phyloP scores from a whole-genome alignment of 2,113 vertebrate genomes.

The Phylloscopus trochiloides region DNA sequence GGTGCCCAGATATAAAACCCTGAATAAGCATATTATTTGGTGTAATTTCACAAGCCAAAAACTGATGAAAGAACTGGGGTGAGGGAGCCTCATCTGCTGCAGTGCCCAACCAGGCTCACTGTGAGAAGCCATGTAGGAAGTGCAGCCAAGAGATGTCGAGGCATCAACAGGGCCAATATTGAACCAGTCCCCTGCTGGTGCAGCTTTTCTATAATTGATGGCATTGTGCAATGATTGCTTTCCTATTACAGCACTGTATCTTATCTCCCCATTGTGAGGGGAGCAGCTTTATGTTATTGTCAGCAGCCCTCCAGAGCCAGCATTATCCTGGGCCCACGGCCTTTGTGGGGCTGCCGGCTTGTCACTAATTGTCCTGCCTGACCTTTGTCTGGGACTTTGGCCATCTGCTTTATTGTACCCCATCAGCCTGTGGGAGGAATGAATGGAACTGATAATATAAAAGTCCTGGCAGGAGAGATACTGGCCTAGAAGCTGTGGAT shows the following conservation, averaged over 20 bases:
- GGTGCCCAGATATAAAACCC: slow-evolving; percentile 72
- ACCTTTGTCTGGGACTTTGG: slow-evolving; percentile 50
- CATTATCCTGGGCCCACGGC: slow-evolving; percentile 18
- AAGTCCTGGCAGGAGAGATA: slow-evolving; percentile 24
- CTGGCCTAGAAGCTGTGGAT: neutral
- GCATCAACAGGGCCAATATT: slow-evolving; percentile 49
- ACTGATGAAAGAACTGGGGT: slow-evolving; percentile 48
- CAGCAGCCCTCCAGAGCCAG: slow-evolving; percentile 44
- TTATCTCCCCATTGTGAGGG: slow-evolving; percentile 57
- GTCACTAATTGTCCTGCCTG: slow-evolving; percentile 58
- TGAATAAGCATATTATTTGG: slow-evolving; percentile 68
- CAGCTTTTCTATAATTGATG: slow-evolving; percentile 71
- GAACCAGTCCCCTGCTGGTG: slow-evolving; percentile 36
- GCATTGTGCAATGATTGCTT: slow-evolving; percentile 73
- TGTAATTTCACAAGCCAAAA: slow-evolving; percentile 62
- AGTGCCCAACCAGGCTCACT: slow-evolving; percentile 22
- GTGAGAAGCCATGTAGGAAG: slow-evolving; percentile 20
- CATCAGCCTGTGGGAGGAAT: slow-evolving; percentile 47
- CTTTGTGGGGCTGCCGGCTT: slow-evolving; percentile 66
- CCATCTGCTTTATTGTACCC: slow-evolving; percentile 69
- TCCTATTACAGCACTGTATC: slow-evolving; percentile 65
- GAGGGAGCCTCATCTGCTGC: slow-evolving; percentile 50
- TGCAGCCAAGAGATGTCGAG: neutral
- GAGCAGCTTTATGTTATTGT: slow-evolving; percentile 65
- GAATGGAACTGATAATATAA: slow-evolving; percentile 52